Conservation (phyloP, 2,113 vertebrate genomes). For the Narcine bancroftii region DNA sequence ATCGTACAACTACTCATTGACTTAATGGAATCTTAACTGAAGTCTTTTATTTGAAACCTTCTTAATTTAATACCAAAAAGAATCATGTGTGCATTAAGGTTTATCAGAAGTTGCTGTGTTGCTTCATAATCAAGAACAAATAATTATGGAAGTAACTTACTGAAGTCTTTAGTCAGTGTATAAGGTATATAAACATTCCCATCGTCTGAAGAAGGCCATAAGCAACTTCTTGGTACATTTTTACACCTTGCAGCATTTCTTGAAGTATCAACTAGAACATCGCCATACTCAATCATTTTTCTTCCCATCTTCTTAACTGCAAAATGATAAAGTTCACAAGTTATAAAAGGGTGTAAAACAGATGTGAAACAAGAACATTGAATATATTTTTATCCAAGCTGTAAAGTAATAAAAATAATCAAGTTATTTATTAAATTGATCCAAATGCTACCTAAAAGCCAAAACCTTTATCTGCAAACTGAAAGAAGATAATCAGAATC, state of each 20-base stretch:
- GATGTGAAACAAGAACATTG: neutral
- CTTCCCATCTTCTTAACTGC: neutral
- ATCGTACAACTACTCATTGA: neutral
- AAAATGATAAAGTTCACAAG: neutral
- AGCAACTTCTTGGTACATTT: neutral
- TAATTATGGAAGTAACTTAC: constrained; percentile 25
- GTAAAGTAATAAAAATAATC: neutral
- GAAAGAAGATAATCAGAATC: neutral
- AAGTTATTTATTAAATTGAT: neutral
- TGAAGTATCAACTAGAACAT: neutral
- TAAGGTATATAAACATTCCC: constrained; percentile 30
- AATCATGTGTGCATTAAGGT: neutral
- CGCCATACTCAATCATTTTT: neutral
- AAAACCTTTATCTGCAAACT: neutral
- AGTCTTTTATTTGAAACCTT: neutral
- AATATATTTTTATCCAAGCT: too few species aligned
- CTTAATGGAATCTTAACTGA: neutral
- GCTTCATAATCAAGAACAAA: neutral
- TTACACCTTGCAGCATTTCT: neutral
- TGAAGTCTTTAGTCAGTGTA: neutral
- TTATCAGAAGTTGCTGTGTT: neutral
- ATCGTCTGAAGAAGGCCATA: constrained; percentile 6
- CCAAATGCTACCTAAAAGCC: neutral
- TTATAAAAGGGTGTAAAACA: neutral
- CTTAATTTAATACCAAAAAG: neutral